Evolutionary conservation across 2,113 vertebrate species (phyloP).

Genomic region (Hemibagrus wyckioides): DNA sequence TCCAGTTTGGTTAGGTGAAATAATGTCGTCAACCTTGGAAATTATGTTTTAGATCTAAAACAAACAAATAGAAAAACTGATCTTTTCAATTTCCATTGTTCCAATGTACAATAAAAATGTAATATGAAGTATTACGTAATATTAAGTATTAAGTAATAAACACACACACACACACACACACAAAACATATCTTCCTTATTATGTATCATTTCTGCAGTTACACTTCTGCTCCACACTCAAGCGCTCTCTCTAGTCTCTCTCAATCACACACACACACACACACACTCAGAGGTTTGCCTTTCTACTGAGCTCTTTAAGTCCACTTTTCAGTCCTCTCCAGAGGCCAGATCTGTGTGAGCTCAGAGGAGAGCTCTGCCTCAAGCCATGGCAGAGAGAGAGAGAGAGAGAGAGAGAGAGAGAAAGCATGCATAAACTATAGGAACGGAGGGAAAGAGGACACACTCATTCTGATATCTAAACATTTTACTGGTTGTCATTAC

Average conservation of each 20-base stretch:
- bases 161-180: constrained; percentile 29
- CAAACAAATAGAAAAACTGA: neutral
- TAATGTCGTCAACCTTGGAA: neutral
- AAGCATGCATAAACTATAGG: constrained; percentile 21
- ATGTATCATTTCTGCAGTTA: constrained; percentile 56
- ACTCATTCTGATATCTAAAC: neutral
- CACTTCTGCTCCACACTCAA: constrained; percentile 66
- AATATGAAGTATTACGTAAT: neutral
- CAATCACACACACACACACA: constrained; percentile 27
- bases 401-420: constrained; percentile 69
- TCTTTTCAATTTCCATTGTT: neutral
- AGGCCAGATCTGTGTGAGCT: constrained; percentile 80
- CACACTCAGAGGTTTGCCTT: constrained; percentile 46
- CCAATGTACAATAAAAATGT: constrained; percentile 3
- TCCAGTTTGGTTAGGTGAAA: neutral
- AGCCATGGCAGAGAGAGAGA: constrained; percentile 78
- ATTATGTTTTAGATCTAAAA: neutral
- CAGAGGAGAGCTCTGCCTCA: constrained; percentile 76
- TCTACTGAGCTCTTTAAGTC: constrained; percentile 78
- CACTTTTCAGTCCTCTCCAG: constrained; percentile 78
- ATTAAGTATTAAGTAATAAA: neutral
- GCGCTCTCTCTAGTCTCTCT: constrained; percentile 63
- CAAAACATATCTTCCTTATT: constrained; percentile 15
- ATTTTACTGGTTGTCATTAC: constrained; percentile 16
- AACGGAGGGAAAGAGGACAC: neutral